Evolutionary conservation across 1,140 invertebrate species (phyloP).

Genomic region (Hycleus cichorii): DNA sequence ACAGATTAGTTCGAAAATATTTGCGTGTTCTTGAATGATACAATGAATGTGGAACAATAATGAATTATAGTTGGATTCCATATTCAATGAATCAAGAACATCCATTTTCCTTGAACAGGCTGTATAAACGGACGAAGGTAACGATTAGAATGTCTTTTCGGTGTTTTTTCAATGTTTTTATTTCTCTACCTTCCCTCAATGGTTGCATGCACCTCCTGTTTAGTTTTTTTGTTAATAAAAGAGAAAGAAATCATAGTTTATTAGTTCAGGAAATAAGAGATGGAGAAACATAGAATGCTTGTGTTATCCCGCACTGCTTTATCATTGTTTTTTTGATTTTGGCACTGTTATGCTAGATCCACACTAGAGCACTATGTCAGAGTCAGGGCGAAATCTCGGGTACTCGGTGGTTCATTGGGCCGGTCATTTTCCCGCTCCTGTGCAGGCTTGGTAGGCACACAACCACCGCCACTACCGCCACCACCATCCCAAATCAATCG

Average conservation of each 20-base stretch:
- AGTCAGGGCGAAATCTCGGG: constrained; percentile 47
- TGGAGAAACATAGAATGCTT: constrained; percentile 35
- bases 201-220: neutral
- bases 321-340: constrained; percentile 39
- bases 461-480: constrained; percentile 22
- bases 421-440: constrained; percentile 45
- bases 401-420: constrained; percentile 46
- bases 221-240: no score
- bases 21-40: no score
- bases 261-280: constrained; percentile 2
- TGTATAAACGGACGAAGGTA: no score
- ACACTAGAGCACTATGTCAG: constrained; percentile 55
- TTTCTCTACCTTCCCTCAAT: no score
- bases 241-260: neutral
- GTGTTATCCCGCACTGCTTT: constrained; percentile 34
- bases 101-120: no score
- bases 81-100: no score
- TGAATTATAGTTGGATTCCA: no score
- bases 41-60: no score
- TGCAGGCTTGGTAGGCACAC: constrained; percentile 27
- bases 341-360: constrained; percentile 50
- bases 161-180: no score
- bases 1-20: no score
- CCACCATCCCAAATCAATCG: constrained; percentile 36
- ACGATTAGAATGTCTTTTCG: no score